Evolutionary conservation across 2,797 vertebrate genomes (phyloP), one percentile per base, ranked within the genome.

Genomic region (Melanogrammus aeglefinus): DNA sequence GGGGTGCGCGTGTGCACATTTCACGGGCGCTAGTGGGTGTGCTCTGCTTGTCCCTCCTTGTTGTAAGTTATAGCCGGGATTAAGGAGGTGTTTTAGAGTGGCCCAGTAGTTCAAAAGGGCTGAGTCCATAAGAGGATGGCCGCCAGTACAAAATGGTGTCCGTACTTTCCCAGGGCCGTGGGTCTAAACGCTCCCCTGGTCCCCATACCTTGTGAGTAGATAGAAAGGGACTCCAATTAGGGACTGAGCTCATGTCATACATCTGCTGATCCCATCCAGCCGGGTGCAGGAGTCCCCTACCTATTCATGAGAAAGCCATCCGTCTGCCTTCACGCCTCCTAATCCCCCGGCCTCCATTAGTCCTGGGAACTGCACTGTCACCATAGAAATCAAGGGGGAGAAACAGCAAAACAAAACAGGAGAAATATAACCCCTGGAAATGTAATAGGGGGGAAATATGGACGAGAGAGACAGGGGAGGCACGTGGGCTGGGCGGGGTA

Each of bases 301-400:
- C 92, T 94, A 93, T 94, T 93, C 91, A 93, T 93, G 92, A 94
- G 92, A 94, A 93, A 94, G 89, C 89, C 91, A 93, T 92, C 92
- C 89, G 86, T 92, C 87, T 85, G 85, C 89, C 87, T 93, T 95
- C 91, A 91, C 88, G 89, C 92, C 92, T 93, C 88, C 87, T 91
- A 93, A 94, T 94, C 93, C 93, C 92, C 84, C 85, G 84, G 92
- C 91, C 91, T 91, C 93, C 90, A 90, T 91, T 92, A 92, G 93
- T 92, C 91, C 91, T 90, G 88, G 89, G 92, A 94, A 94, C 91
- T 29, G 77, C 90, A 84, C 88, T 91, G 93, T 95, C 93, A 89
- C 94, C 94, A 94, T 95, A 94, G 93, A 93, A 93, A 95, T 94
- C 87, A 82, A 83, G 79, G 88, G 79, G 9, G 72, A 89, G 89